Evolutionary conservation across 37 sponge, comb jelly and placozoan species (phyloP).

Genomic region (Crambe crambe): DNA sequence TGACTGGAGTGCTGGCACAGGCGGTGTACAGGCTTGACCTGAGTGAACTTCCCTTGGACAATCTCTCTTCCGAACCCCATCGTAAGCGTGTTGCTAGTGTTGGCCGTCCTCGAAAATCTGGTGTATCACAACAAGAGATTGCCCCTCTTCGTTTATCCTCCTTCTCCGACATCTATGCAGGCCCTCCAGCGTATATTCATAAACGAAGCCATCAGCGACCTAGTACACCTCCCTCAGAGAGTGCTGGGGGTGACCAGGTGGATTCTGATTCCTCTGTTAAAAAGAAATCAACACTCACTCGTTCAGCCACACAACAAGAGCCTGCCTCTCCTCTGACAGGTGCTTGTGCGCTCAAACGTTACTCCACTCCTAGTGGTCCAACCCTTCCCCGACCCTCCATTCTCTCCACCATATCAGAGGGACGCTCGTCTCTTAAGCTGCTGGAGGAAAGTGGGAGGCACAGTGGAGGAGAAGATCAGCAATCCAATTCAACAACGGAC

Average conservation of each 20-base stretch:
- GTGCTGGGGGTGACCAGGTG: neutral
- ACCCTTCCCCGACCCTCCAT: neutral
- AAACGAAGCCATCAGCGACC: neutral
- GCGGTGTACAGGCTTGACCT: slow-evolving; percentile 70
- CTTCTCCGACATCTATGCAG: slow-evolving; percentile 23
- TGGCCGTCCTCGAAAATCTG: neutral
- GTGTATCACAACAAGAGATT: neutral
- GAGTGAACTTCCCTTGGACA: slow-evolving; percentile 62
- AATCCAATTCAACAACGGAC: neutral
- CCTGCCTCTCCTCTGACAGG: neutral
- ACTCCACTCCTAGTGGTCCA: neutral
- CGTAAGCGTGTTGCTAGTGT: neutral
- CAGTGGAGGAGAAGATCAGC: neutral
- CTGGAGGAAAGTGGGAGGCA: neutral
- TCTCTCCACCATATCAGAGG: neutral
- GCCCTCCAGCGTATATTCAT: neutral
- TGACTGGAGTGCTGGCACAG: slow-evolving; percentile 67
- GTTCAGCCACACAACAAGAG: neutral
- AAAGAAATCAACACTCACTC: neutral
- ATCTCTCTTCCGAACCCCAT: slow-evolving; percentile 11
- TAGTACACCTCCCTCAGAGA: neutral
- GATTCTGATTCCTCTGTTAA: neutral
- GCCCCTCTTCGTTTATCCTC: neutral
- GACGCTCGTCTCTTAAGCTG: neutral
- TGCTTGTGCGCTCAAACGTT: neutral